These are phyloP conservation scores for Leptopilina boulardi DNA, from an alignment of 1,140 invertebrate genomes.

Conservation along the genomic window DNA sequence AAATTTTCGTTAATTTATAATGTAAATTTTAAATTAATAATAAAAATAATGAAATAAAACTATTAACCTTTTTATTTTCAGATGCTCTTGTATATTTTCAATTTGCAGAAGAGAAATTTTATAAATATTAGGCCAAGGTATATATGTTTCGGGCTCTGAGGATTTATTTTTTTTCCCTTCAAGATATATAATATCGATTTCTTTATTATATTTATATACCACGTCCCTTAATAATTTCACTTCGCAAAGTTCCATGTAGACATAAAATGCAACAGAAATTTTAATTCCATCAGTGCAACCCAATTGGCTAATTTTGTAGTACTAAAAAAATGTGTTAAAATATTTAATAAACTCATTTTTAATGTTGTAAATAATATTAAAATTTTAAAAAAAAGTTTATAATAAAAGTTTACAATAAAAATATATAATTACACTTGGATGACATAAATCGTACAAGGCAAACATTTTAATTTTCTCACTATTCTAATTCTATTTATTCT, in stretches of 20 bases:
- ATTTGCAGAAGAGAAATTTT: constrained; percentile 67
- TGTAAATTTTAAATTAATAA: neutral
- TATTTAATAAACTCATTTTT: no score
- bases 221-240: constrained; percentile 68
- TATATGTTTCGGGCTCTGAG: constrained; percentile 62
- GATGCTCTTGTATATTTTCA: constrained; percentile 64
- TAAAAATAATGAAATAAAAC: neutral
- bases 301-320: constrained; percentile 69
- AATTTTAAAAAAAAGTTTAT: no score
- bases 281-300: constrained; percentile 71
- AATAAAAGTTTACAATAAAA: no score
- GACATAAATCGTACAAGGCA: constrained; percentile 66
- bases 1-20: neutral
- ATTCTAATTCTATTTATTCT: no score
- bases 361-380: constrained; percentile 41
- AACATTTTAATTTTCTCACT: constrained; percentile 14
- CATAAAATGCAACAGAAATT: constrained; percentile 70
- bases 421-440: constrained; percentile 67
- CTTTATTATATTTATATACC: constrained; percentile 66
- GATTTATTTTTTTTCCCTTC: constrained; percentile 62
- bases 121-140: constrained; percentile 64
- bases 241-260: constrained; percentile 74
- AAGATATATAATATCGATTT: constrained; percentile 67
- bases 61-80: constrained; percentile 54
- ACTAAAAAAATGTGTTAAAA: constrained; percentile 64